These are phyloP conservation scores for Plecturocebus donacophilus DNA, from an alignment of 2,113 vertebrate species.

Conservation along the genomic window DNA sequence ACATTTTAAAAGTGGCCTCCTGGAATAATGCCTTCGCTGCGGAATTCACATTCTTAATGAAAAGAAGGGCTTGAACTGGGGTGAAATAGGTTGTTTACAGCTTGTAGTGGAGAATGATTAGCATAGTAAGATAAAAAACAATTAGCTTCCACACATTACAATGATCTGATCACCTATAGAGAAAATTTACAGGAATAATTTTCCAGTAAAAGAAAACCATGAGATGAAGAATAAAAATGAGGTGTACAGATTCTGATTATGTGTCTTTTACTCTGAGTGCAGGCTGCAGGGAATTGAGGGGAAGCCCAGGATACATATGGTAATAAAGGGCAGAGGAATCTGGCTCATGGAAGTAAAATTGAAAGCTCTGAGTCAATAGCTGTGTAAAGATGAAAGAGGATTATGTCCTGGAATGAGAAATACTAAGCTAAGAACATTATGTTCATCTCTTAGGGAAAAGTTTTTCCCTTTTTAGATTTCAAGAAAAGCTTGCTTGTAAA, in stretches of 20 bases:
- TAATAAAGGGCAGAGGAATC: not conserved
- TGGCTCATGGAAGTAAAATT: not conserved
- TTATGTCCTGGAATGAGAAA: not conserved
- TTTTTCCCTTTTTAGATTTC: not conserved
- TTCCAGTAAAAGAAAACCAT: not conserved
- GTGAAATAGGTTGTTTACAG: not conserved
- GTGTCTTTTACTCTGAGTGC: not conserved
- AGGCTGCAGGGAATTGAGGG: accelerated
- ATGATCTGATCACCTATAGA: not conserved
- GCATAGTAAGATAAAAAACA: not conserved
- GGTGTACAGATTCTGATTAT: not conserved
- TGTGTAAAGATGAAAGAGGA: not conserved
- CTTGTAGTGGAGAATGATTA: not conserved
- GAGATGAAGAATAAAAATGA: not conserved
- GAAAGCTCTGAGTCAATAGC: not conserved
- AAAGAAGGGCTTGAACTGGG: not conserved
- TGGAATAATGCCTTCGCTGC: not conserved
- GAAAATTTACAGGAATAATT: not conserved
- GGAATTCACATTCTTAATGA: not conserved
- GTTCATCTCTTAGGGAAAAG: not conserved
- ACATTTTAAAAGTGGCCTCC: not conserved
- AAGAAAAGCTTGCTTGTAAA: not conserved
- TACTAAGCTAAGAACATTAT: not conserved
- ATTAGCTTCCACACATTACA: not conserved
- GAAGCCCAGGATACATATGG: too few species aligned